Base-by-base conservation (phyloP, 2,113 vertebrate species). In the Calidris pugnax region DNA sequence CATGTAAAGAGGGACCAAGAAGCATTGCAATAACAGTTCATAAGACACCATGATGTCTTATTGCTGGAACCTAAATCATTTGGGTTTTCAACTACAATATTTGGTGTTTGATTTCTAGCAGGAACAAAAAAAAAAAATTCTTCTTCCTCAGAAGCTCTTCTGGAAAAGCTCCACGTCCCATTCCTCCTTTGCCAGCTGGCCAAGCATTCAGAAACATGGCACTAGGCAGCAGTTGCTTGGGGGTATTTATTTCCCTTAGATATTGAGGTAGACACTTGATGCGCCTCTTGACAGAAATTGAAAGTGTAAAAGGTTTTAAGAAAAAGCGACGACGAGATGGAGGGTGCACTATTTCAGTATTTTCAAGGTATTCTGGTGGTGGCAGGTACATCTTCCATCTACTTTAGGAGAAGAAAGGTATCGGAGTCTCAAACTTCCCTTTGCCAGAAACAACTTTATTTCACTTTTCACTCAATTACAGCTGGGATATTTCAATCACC, bases 81-180 rank as follows among this genome's bases (percentile, higher is more conserved):
- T 96, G 93, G 73, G 83, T 9, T 93, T 90, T 94, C 84, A 85
- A 45, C 77, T 81, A 85, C 94, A 95, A 93, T 96, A 95, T 96
- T 96, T 96, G 79, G 85, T 91, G 45, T 95, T 95, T 95, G 91
- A 81, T 95, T 96, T 95, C 91, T 90, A 89, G 86, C 76, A 68
- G 51, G 80, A 71, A 81, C 24, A 55, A 55, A 55, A 4, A 67
- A 67, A 81, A 63, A 35, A 59, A 14, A 6, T 22, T 20, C 19
- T 18, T 39, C 89, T 89, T 87, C 85, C 74, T 96, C 89, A 89
- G 89, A 89, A 95, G 81, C 69, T 80, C 57, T 96, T 75, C 88
- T 96, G 94, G 96, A 96, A 90, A 78, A 92, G 73, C 86, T 96
- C 97, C 95, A 95, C 88, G 60, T 89, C 92, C 88, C 74, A 0